Evolutionary conservation across 2,797 vertebrate genomes (phyloP).

Genomic region (Pseudochirops cupreus): DNA sequence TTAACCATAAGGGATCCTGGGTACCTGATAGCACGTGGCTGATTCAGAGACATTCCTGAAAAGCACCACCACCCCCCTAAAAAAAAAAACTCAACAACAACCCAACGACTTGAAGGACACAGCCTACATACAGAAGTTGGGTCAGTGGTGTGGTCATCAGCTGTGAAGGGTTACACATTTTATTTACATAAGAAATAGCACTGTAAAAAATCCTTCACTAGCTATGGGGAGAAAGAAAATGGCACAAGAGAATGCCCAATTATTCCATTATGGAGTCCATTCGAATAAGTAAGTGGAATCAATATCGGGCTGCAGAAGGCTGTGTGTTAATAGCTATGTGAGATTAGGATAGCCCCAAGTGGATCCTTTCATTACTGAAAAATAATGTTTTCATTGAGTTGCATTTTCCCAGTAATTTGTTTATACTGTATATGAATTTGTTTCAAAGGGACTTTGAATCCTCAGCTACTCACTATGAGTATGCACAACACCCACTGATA

Average conservation of each 20-base stretch:
- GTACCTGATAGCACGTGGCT: background rate
- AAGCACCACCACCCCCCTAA: background rate
- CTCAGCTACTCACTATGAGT: conserved; percentile 32
- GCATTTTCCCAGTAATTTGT: conserved; percentile 69
- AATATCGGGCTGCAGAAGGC: conserved; percentile 74
- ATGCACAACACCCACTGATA: background rate
- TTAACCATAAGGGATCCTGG: background rate
- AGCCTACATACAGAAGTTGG: background rate
- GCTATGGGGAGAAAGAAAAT: conserved; percentile 35
- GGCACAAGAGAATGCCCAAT: conserved; percentile 64
- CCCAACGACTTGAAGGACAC: background rate
- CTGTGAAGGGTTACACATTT: conserved; percentile 44
- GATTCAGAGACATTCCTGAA: background rate
- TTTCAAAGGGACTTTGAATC: conserved; percentile 65
- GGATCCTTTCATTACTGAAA: conserved; percentile 71
- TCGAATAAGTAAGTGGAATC: conserved; percentile 78
- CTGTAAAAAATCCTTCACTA: background rate
- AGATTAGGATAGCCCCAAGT: conserved; percentile 73
- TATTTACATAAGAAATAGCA: conserved; percentile 65
- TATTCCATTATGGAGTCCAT: conserved; percentile 73
- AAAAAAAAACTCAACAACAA: background rate
- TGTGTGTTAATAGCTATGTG: conserved; percentile 74
- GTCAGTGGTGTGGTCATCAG: background rate
- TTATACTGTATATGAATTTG: conserved; percentile 63
- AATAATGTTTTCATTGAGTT: conserved; percentile 67